Percentiles rank a stretch among this genome's conserved stretches.
Evolutionary conservation across 2,888 invertebrate species (phyloP).

Genomic region (Tipula helvola): DNA sequence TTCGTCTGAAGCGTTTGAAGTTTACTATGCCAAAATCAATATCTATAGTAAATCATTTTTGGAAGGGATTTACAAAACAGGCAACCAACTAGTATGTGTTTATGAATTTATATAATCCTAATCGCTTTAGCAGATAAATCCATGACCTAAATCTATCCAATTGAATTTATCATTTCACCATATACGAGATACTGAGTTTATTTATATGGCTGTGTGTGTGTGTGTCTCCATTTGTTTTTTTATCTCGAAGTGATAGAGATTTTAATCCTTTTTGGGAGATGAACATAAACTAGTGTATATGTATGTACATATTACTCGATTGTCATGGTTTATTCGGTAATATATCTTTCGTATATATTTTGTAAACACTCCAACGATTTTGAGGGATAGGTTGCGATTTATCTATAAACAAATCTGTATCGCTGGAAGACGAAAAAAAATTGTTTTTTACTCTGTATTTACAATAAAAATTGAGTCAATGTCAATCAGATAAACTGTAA

Average conservation of each 20-base stretch:
- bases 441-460: neutral
- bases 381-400: neutral
- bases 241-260: neutral
- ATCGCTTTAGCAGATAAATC: neutral
- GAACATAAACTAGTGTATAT: neutral
- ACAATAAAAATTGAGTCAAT: neutral
- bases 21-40: neutral
- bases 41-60: neutral
- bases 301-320: neutral
- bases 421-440: neutral
- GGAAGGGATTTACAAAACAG: neutral
- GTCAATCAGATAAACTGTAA: neutral
- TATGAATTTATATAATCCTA: neutral
- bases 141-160: neutral
- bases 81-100: neutral
- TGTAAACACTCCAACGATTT: neutral
- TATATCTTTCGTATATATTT: no score
- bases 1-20: neutral
- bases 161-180: neutral
- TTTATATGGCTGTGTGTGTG: neutral
- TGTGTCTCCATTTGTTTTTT: neutral
- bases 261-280: neutral
- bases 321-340: neutral
- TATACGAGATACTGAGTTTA: neutral
- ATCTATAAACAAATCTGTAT: neutral